phyloP scores from a whole-genome alignment of 1,140 invertebrate genomes.

The Spodoptera litura region DNA sequence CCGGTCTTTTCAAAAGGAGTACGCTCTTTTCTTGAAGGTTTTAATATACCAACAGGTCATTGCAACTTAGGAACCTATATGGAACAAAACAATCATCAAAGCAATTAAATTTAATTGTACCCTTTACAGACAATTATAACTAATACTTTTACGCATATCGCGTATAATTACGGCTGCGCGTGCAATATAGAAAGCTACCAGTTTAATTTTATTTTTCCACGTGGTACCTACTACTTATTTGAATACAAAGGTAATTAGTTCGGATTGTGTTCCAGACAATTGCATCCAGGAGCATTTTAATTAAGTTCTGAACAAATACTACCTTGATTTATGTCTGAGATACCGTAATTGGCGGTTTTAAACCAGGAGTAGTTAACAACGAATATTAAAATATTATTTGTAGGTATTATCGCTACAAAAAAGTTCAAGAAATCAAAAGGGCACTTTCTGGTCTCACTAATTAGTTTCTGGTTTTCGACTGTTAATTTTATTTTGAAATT shows the following conservation, averaged over 20 bases:
- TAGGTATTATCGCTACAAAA: constrained; percentile 22
- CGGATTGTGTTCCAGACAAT: constrained; percentile 32
- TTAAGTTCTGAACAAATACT: constrained; percentile 47
- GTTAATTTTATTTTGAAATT: constrained; percentile 48
- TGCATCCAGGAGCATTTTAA: constrained; percentile 49
- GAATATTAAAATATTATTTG: constrained; percentile 49
- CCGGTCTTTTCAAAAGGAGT: too few relatives aligned
- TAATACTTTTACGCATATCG: not conserved
- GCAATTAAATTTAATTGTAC: not conserved
- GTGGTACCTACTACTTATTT: not conserved
- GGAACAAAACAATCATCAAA: constrained; percentile 3
- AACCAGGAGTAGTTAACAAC: constrained; percentile 39
- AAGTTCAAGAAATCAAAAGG: constrained; percentile 38
- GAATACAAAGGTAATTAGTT: constrained; percentile 40
- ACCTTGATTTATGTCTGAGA: constrained; percentile 47
- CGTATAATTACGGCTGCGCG: not conserved
- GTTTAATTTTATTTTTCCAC: not conserved
- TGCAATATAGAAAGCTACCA: not conserved
- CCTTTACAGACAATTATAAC: not conserved
- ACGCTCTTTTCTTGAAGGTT: too few relatives aligned
- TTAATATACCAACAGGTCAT: too few relatives aligned
- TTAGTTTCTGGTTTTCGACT: constrained; percentile 44
- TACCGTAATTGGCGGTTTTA: constrained; percentile 50
- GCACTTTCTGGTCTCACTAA: constrained; percentile 42
- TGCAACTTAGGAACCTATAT: not conserved